Percentiles rank a stretch among this genome's conserved stretches.
Evolutionary conservation across 1,140 invertebrate genomes (phyloP).

Genomic region (Caenorhabditis remanei): DNA sequence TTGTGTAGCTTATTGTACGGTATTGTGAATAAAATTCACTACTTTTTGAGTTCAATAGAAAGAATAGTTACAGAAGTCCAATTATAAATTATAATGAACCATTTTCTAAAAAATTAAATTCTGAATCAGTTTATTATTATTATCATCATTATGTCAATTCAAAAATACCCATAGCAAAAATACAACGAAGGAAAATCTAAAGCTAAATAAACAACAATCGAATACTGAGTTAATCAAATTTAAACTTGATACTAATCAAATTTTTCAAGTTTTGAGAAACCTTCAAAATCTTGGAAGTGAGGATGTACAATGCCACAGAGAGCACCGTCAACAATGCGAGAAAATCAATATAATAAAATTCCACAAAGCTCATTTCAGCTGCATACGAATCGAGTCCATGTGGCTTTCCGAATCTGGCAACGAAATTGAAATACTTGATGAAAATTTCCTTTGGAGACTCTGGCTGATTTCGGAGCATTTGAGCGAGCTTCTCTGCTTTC

Average conservation of each 20-base stretch:
- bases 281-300: background rate
- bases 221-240: background rate
- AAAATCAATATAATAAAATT: constrained; percentile 45
- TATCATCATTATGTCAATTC: background rate
- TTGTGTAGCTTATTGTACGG: too few relatives aligned
- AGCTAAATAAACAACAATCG: background rate
- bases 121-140: too few relatives aligned
- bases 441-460: constrained; percentile 43
- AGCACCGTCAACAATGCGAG: background rate
- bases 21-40: too few relatives aligned
- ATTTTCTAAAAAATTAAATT: too few relatives aligned
- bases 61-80: too few relatives aligned
- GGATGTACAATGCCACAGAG: background rate
- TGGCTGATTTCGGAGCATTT: constrained; percentile 39
- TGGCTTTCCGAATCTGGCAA: constrained; percentile 34
- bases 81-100: too few relatives aligned
- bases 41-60: too few relatives aligned
- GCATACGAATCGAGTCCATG: constrained; percentile 40
- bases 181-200: background rate
- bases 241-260: constrained; percentile 4
- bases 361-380: constrained; percentile 25
- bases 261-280: background rate
- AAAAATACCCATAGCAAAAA: background rate
- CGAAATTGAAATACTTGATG: constrained; percentile 38
- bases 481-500: constrained; percentile 4